phyloP scores from a whole-genome alignment of 23 tunicate genomes.

The Ascidia mentula region DNA sequence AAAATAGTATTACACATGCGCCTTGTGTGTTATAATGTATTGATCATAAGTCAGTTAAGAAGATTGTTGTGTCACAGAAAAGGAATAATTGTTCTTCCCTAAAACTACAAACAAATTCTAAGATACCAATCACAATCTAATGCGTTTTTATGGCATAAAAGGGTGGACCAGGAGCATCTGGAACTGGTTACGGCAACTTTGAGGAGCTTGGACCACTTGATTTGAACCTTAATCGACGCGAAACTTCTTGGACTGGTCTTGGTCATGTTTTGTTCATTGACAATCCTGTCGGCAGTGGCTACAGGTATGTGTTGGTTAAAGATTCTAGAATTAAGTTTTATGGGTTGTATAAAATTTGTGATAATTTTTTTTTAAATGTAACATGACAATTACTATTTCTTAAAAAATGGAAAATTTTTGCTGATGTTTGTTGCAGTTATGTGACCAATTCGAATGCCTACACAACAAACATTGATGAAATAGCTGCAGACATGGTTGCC shows the following conservation, averaged over 20 bases:
- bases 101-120: too few relatives aligned
- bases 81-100: too few relatives aligned
- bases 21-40: too few relatives aligned
- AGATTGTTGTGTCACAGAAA: too few relatives aligned
- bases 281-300: constrained; percentile 89
- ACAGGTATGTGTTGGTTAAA: constrained; percentile 32
- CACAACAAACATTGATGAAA: constrained; percentile 67
- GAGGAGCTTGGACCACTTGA: constrained; percentile 96
- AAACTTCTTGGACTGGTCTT: constrained; percentile 87
- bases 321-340: neutral
- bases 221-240: constrained; percentile 54
- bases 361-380: neutral
- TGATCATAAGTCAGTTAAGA: too few relatives aligned
- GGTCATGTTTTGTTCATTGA: constrained; percentile 81
- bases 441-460: constrained; percentile 62
- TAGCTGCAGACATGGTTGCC: constrained; percentile 64
- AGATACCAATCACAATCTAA: too few relatives aligned
- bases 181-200: constrained; percentile 89
- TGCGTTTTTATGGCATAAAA: neutral
- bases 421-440: constrained; percentile 32
- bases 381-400: neutral
- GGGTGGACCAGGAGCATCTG: constrained; percentile 97
- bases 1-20: too few relatives aligned
- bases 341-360: neutral
- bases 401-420: neutral